Base-by-base conservation (phyloP, 2,888 invertebrate species). In the Portevinia maculata region DNA sequence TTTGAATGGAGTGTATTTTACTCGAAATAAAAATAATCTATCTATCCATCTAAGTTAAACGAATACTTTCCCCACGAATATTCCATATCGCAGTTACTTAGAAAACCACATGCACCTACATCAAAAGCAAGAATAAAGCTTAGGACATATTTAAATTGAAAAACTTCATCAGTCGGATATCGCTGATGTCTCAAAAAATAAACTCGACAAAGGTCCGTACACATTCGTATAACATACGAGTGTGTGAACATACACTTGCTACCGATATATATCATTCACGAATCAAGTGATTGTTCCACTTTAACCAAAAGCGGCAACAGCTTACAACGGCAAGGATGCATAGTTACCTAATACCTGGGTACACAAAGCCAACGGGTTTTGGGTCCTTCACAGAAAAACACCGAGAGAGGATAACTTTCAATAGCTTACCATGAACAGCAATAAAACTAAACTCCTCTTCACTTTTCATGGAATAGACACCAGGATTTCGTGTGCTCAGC, bases 261-360 rank as follows among this genome's bases (percentile, higher is more conserved):
- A 7, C 15, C 39, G 39, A 39, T 7, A 7, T 39, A 39, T 7
- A 39, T 39, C 39, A 39, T 24, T 64, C 24, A 62, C 39, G 50
- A 50, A 34, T 60, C 13, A 75, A 67, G 60, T 55, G 60, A 76
- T 48, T 62, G 60, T 37, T 41, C 37, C 53, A 39, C 32, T 30
- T 7, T 0, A 1, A 19, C 9, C 28, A 44, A 24, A 44, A 60
- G n/a, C 55, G 28, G 8, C 62, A 73, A 64, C 44, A 46, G 32
- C 37, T 64, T 32, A 13, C 64, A 41, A 41, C 50, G 34, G 55
- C 50, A 48, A 34, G 50, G 32, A 53, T 53, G 41, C 30, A n/a
- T n/a, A 41, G 50, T 46, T 67, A 37, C 24, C 24, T 37, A 65
- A 71, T 70, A 71, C 78, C 70, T 78, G 50, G 64, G 15, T 50